Evolutionary conservation across 2,113 vertebrate genomes (phyloP).

Genomic region (Lagopus muta): DNA sequence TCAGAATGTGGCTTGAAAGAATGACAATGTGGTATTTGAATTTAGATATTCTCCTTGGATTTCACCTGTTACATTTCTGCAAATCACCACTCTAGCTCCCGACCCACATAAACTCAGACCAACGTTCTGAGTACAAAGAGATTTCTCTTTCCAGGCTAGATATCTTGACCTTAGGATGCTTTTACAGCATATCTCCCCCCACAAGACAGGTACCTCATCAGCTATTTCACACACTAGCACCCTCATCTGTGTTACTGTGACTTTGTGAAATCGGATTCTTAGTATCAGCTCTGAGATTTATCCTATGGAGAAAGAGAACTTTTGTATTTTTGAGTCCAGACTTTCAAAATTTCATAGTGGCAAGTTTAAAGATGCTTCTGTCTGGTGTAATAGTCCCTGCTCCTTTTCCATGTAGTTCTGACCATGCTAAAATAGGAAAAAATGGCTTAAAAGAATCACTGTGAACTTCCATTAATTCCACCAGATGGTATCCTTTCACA

Average conservation of each 20-base stretch:
- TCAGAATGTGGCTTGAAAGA: background rate
- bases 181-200: background rate
- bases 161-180: background rate
- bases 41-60: background rate
- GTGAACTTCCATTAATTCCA: background rate
- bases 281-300: background rate
- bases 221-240: background rate
- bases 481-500: constrained; percentile 10
- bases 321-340: background rate
- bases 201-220: background rate
- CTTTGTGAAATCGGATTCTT: background rate
- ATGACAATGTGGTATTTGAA: background rate
- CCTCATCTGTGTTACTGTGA: background rate
- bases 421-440: background rate
- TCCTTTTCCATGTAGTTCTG: background rate
- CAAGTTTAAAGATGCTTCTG: background rate
- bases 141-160: background rate
- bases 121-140: background rate
- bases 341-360: background rate
- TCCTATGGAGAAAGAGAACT: background rate
- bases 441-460: background rate
- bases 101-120: background rate
- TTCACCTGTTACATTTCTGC: background rate
- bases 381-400: background rate
- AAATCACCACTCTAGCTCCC: background rate